Base-by-base conservation (phyloP, 2,888 invertebrate genomes). In the Ditula angustiorana region DNA sequence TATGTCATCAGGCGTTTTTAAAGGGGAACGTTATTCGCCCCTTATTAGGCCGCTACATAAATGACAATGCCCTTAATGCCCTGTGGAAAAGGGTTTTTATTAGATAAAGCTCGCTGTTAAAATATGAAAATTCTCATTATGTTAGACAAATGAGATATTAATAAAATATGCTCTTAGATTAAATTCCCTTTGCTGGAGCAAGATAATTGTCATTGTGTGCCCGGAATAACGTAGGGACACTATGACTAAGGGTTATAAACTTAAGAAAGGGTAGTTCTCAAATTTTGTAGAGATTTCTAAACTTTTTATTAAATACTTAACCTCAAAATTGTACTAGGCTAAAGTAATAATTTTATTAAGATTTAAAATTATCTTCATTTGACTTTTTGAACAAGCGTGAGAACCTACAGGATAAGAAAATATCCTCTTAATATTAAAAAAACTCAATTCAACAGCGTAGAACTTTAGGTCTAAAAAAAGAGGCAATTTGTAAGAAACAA, bases 41-140 rank as follows among this genome's bases (percentile, higher is more conserved):
- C 33, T 55, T 55, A 37, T 37, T 41, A 56, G 26, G 35, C 23
- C 13, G 23, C 53, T 53, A 35, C 53, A 13, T 56, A 56, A 41
- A 24, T 55, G 26, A 56, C 37, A 28, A 62, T 37, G 49, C 50
- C 37, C 16, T 52, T 44, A 52, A 58, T 33, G 33, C 33, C 26
- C 16, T 2, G 13, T 28, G 13, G 37, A 64, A 57, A 61, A 21
- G 21, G 37, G 47, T 53, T 59, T 58, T 64, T 64, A 64, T 64
- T 64, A 59, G 35, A 53, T 37, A 37, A 53, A 59, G 53, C 58
- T 64, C 21, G 35, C 16, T 47, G 33, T 35, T 64, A 35, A 64
- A 64, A 64, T 47, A 64, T 64, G 58, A 46, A 64, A 37, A 53
- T 53, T 59, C 58, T 59, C 58, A 53, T 64, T 59, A 64, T 24